Percentiles rank a stretch among this genome's conserved stretches.
These are phyloP conservation scores for Papilio gigon DNA, from an alignment of 2,888 invertebrate species.

Conservation along the genomic window DNA sequence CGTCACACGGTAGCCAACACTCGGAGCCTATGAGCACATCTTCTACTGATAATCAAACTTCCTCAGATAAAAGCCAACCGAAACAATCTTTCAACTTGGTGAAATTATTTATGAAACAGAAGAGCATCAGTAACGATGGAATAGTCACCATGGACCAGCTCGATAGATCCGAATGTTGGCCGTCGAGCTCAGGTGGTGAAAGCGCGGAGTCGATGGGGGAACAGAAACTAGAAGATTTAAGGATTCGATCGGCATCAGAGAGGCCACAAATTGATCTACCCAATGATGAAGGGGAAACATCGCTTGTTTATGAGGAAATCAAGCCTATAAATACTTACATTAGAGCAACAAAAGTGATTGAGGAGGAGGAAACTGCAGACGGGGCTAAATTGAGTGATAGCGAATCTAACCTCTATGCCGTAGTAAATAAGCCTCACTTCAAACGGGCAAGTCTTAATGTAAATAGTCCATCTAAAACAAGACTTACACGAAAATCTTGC, in stretches of 20 bases:
- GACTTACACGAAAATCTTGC: conserved; percentile 71
- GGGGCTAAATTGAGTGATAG: conserved; percentile 71
- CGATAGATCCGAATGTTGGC: conserved; percentile 88
- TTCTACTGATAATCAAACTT: conserved; percentile 77
- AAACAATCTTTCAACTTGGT: conserved; percentile 91
- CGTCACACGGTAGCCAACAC: conserved; percentile 73
- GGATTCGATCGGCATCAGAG: conserved; percentile 55
- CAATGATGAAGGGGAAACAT: conserved; percentile 74
- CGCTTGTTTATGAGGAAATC: conserved; percentile 71
- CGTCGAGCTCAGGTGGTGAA: conserved; percentile 84
- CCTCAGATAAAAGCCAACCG: conserved; percentile 80
- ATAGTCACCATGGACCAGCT: conserved; percentile 89
- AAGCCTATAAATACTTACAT: conserved; percentile 61
- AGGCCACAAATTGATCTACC: conserved; percentile 81
- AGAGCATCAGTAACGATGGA: conserved; percentile 90
- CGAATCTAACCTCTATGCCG: conserved; percentile 75
- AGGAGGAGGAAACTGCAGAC: conserved; percentile 76
- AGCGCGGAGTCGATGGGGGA: conserved; percentile 83
- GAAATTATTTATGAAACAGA: conserved; percentile 94
- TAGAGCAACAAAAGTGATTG: conserved; percentile 76
- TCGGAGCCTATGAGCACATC: conserved; percentile 81
- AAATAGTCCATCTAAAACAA: conserved; percentile 74
- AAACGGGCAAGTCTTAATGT: conserved; percentile 80
- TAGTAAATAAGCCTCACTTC: conserved; percentile 74
- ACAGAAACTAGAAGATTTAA: conserved; percentile 62